A percentile compares a stretch with the other conserved stretches of the same genome.
Evolutionary conservation across 2,113 vertebrate genomes (phyloP).

Genomic region (Irena cyanogastra): DNA sequence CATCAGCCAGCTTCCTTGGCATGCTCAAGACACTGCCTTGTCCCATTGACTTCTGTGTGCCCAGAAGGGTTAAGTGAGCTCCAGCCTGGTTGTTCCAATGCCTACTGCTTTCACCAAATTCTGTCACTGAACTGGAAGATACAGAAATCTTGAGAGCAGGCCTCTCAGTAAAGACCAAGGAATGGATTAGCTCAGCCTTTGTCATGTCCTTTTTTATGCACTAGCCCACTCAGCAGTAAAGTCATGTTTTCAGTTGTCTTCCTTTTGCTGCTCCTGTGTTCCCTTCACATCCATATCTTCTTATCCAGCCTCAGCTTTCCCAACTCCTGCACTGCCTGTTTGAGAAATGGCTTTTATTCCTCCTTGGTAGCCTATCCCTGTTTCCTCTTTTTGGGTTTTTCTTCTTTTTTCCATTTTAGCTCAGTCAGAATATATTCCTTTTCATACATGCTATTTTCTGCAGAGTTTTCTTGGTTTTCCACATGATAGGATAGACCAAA

Average conservation of each 20-base stretch:
- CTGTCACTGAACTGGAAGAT: neutral
- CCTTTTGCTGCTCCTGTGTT: neutral
- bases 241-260: neutral
- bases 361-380: neutral
- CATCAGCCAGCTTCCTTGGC: neutral
- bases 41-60: neutral
- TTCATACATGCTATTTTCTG: neutral
- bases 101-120: neutral
- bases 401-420: neutral
- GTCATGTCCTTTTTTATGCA: neutral
- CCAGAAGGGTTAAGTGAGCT: neutral
- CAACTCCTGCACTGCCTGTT: neutral
- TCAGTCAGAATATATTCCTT: neutral
- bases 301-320: neutral
- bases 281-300: neutral
- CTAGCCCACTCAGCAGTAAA: neutral
- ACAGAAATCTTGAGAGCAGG: neutral
- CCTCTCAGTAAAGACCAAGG: neutral
- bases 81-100: neutral
- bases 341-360: neutral
- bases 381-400: neutral
- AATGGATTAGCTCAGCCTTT: neutral
- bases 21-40: neutral
- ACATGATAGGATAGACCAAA: too few species aligned
- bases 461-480: neutral